Evolutionary conservation across 2,797 vertebrate genomes (phyloP).

Genomic region (Eleutherodactylus coqui): DNA sequence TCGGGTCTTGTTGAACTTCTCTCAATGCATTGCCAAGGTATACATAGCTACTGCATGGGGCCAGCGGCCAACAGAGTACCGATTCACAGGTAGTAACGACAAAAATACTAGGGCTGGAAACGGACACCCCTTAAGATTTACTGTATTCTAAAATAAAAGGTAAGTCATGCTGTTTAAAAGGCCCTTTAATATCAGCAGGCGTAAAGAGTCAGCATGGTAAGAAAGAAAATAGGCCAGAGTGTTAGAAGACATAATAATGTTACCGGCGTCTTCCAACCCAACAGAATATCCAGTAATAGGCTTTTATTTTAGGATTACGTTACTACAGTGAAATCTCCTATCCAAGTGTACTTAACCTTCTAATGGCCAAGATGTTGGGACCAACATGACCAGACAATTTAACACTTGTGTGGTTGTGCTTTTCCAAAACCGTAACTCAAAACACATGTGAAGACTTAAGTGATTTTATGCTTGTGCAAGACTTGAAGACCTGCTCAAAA

Average conservation of each 20-base stretch:
- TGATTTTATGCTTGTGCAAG: too few species aligned
- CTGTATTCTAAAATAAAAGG: neutral
- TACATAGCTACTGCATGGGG: too few species aligned
- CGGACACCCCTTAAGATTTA: neutral
- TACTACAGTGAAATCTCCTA: neutral
- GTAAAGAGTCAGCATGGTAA: neutral
- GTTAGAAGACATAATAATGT: neutral
- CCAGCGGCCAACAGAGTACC: neutral
- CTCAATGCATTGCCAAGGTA: too few species aligned
- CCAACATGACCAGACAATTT: neutral
- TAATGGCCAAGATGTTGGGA: neutral
- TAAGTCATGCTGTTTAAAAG: neutral
- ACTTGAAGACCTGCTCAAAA: too few species aligned
- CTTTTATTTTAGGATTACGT: neutral
- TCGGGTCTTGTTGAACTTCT: too few species aligned
- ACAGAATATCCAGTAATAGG: neutral
- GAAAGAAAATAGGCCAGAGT: neutral
- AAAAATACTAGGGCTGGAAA: neutral
- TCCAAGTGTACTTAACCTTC: neutral
- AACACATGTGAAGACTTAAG: too few species aligned
- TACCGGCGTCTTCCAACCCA: neutral
- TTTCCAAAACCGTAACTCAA: too few species aligned
- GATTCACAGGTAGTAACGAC: neutral
- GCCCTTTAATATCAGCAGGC: neutral
- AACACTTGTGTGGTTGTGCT: too few species aligned